A percentile compares a stretch with the other conserved stretches of the same genome.
phyloP scores from a whole-genome alignment of 1,140 invertebrate species.

The Helicoverpa armigera region DNA sequence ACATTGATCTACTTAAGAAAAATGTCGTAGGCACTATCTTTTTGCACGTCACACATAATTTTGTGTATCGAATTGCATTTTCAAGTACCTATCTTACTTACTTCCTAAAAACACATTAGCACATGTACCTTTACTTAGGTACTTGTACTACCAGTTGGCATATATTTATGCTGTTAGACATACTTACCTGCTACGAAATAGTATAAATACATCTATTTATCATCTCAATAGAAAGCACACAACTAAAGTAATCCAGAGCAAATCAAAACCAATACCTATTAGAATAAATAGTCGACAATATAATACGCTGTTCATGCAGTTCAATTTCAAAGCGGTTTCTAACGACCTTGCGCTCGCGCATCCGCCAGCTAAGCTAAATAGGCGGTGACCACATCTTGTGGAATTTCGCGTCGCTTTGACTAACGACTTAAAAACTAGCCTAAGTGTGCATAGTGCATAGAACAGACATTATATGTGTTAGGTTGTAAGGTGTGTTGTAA shows the following conservation, averaged over 20 bases:
- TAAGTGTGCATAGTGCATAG: too few relatives aligned
- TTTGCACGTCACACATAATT: too few relatives aligned
- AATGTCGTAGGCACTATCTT: too few relatives aligned
- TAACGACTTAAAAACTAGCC: conserved; percentile 28
- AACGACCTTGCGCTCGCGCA: conserved; percentile 39
- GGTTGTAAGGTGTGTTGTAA: conserved; percentile 1
- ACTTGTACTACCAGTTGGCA: too few relatives aligned
- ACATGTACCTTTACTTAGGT: too few relatives aligned
- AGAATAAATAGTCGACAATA: not conserved
- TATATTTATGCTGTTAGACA: too few relatives aligned
- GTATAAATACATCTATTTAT: not conserved
- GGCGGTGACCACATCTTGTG: conserved; percentile 38
- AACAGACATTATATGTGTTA: not conserved
- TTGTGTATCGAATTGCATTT: too few relatives aligned
- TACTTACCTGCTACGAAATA: too few relatives aligned
- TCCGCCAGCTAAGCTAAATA: conserved; percentile 24
- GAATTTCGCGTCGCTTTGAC: conserved; percentile 35
- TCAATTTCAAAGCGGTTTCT: conserved; percentile 32
- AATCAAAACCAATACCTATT: conserved; percentile 5
- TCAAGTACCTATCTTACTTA: too few relatives aligned
- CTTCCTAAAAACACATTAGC: too few relatives aligned
- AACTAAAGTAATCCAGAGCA: not conserved
- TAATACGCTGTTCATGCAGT: conserved; percentile 5
- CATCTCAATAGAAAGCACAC: not conserved
- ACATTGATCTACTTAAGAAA: not conserved